A percentile compares a stretch with the other conserved stretches of the same genome.
These are phyloP conservation scores for Hippolais icterina DNA, from an alignment of 2,113 vertebrate species.

Conservation along the genomic window DNA sequence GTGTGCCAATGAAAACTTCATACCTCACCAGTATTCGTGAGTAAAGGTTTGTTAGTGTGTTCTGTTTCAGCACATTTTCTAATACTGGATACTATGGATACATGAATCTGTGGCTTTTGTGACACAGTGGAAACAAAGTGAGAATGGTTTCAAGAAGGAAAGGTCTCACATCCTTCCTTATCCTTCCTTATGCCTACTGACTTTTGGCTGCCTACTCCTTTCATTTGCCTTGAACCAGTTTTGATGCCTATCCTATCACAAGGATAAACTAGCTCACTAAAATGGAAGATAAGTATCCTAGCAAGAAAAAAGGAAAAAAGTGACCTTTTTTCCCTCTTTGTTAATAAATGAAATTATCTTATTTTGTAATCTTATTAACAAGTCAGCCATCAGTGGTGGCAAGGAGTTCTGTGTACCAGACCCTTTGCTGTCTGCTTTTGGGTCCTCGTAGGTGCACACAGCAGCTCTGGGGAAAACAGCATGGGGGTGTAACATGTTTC, in stretches of 20 bases:
- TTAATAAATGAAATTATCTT: background rate
- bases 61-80: background rate
- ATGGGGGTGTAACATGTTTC: background rate
- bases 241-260: background rate
- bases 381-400: background rate
- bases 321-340: background rate
- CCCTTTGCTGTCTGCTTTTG: background rate
- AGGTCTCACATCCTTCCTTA: background rate
- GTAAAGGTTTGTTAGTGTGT: background rate
- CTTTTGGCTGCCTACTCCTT: background rate
- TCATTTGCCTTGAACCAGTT: background rate
- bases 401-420: background rate
- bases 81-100: background rate
- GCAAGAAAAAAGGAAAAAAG: background rate
- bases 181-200: background rate
- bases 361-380: background rate
- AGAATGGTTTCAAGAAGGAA: background rate
- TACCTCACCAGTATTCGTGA: background rate
- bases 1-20: constrained; percentile 34
- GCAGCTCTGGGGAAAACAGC: background rate
- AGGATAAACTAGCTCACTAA: background rate
- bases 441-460: background rate
- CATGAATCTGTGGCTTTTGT: background rate
- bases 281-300: background rate
- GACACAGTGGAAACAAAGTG: background rate